These are phyloP conservation scores for Sphyrna mokarran DNA, from an alignment of 2,113 vertebrate species.

Conservation along the genomic window DNA sequence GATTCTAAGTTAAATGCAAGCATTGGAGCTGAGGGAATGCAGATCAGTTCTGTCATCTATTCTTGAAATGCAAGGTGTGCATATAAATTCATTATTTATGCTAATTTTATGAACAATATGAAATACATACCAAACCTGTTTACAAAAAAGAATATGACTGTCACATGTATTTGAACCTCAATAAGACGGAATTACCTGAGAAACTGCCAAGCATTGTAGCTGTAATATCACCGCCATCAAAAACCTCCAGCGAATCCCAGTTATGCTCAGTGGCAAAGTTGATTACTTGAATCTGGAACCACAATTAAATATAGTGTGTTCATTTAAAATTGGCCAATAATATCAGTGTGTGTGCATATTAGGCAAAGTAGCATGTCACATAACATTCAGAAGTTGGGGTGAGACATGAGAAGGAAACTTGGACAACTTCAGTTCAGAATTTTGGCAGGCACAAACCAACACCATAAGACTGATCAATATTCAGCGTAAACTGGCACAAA, in stretches of 20 bases:
- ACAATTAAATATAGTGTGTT: not conserved
- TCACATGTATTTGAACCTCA: not conserved
- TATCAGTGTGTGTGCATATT: not conserved
- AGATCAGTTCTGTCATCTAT: not conserved
- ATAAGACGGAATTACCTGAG: conserved; percentile 65
- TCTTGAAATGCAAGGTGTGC: not conserved
- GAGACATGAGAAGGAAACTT: not conserved
- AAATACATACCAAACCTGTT: not conserved
- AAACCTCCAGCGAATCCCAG: conserved; percentile 97
- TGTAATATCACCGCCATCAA: conserved; percentile 91
- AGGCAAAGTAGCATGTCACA: not conserved
- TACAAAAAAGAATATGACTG: too few species aligned
- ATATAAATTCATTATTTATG: not conserved
- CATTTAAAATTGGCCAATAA: not conserved
- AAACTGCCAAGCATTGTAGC: conserved; percentile 95
- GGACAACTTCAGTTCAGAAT: not conserved
- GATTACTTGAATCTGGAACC: conserved; percentile 86
- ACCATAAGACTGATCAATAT: not conserved
- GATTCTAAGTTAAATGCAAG: not conserved
- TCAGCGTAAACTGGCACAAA: not conserved
- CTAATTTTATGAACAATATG: not conserved
- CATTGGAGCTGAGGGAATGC: not conserved
- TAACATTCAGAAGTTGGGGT: not conserved
- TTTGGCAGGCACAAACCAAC: not conserved
- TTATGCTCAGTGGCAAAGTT: conserved; percentile 98